Evolutionary conservation across 2,797 vertebrate species (phyloP).

Genomic region (Streptopelia turtur): DNA sequence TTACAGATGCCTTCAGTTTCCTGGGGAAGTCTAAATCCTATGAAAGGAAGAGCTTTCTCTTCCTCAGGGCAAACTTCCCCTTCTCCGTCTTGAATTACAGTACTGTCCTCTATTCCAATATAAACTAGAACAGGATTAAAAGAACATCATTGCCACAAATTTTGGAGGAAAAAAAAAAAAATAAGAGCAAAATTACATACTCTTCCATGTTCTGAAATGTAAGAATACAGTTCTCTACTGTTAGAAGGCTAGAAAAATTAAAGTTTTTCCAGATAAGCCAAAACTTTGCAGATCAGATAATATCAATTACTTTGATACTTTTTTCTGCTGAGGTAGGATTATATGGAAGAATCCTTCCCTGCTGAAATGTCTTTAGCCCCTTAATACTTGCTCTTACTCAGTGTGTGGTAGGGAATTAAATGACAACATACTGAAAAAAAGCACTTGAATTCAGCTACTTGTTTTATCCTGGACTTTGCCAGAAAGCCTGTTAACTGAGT

Average conservation of each 20-base stretch:
- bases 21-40: not conserved
- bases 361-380: not conserved
- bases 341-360: not conserved
- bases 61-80: not conserved
- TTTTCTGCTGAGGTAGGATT: not conserved
- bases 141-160: not conserved
- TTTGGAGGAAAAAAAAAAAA: not conserved
- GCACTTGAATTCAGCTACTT: not conserved
- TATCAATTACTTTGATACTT: not conserved
- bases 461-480: not conserved
- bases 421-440: not conserved
- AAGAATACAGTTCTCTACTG: not conserved
- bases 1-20: not conserved
- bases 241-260: not conserved
- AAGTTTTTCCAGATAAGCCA: not conserved
- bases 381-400: not conserved
- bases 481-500: not conserved
- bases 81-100: not conserved
- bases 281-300: not conserved
- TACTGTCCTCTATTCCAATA: not conserved
- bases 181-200: not conserved
- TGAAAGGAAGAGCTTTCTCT: not conserved
- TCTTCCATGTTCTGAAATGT: not conserved
- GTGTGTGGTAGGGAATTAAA: not conserved
- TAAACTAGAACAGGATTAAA: not conserved